phyloP scores from a whole-genome alignment of 2,113 vertebrate genomes.

The Gavia stellata region DNA sequence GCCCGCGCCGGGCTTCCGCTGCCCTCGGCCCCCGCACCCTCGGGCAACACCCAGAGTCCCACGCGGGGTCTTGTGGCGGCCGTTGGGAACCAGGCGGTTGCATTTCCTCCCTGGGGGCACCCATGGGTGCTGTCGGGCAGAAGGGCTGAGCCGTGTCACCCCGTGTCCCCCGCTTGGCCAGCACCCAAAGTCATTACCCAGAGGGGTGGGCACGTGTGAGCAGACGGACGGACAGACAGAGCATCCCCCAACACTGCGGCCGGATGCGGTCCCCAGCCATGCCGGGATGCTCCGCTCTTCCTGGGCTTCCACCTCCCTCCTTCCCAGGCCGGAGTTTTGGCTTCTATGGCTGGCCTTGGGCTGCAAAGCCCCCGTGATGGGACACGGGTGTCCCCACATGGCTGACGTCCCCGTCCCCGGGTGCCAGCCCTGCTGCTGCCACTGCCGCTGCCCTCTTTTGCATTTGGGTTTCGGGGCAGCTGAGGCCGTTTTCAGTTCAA shows the following conservation, averaged over 20 bases:
- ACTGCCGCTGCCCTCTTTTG: neutral
- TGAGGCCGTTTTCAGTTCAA: neutral
- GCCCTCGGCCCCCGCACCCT: neutral
- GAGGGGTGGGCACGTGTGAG: neutral
- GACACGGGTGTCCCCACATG: neutral
- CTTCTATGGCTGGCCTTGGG: neutral
- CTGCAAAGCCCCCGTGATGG: fast-evolving
- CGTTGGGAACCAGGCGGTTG: fast-evolving
- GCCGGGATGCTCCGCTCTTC: fast-evolving
- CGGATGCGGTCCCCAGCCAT: fast-evolving
- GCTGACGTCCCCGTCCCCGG: fast-evolving
- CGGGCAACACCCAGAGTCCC: neutral
- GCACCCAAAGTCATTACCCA: neutral
- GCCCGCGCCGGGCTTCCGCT: neutral
- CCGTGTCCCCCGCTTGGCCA: neutral
- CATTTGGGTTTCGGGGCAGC: neutral
- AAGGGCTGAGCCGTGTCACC: neutral
- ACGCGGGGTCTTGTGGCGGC: fast-evolving
- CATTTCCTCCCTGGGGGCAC: neutral
- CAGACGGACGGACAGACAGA: fast-evolving
- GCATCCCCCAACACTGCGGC: fast-evolving
- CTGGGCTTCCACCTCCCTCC: neutral
- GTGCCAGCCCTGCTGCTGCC: neutral
- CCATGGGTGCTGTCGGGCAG: neutral
- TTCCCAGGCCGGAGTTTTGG: neutral